A percentile compares a stretch with the other conserved stretches of the same genome.
Evolutionary conservation across 2,888 invertebrate genomes (phyloP).

Genomic region (Ichneumoninae sp.): DNA sequence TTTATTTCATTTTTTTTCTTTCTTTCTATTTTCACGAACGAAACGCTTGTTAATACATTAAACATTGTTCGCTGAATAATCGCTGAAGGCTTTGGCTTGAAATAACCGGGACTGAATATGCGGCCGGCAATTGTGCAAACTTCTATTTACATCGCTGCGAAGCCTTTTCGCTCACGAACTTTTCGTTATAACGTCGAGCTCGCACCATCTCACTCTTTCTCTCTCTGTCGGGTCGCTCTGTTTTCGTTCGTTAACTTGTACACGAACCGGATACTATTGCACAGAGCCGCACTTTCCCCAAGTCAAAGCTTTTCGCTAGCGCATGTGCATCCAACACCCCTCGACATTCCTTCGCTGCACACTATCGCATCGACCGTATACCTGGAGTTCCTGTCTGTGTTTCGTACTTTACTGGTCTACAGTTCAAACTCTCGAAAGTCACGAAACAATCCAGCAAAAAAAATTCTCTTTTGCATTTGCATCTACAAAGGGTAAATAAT

Average conservation of each 20-base stretch:
- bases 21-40: not conserved
- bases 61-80: not conserved
- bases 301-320: slow-evolving; percentile 71
- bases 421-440: slow-evolving; percentile 29
- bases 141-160: not conserved
- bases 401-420: slow-evolving; percentile 46
- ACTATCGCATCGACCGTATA: slow-evolving; percentile 37
- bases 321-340: slow-evolving; percentile 77
- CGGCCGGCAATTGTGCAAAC: slow-evolving; percentile 1
- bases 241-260: slow-evolving; percentile 11
- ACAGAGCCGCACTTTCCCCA: slow-evolving; percentile 69
- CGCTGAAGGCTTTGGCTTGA: slow-evolving; percentile 9
- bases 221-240: too few species aligned
- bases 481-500: not conserved
- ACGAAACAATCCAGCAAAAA: not conserved
- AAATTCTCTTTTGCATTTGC: not conserved
- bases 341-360: slow-evolving; percentile 71
- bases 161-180: slow-evolving; percentile 15
- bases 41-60: slow-evolving; percentile 9
- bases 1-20: not conserved
- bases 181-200: slow-evolving; percentile 24
- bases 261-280: slow-evolving; percentile 23
- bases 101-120: not conserved
- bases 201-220: not conserved
- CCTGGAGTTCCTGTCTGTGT: slow-evolving; percentile 30